These are phyloP conservation scores for Parasteatoda lunata DNA, from an alignment of 2,888 invertebrate genomes.

Conservation along the genomic window DNA sequence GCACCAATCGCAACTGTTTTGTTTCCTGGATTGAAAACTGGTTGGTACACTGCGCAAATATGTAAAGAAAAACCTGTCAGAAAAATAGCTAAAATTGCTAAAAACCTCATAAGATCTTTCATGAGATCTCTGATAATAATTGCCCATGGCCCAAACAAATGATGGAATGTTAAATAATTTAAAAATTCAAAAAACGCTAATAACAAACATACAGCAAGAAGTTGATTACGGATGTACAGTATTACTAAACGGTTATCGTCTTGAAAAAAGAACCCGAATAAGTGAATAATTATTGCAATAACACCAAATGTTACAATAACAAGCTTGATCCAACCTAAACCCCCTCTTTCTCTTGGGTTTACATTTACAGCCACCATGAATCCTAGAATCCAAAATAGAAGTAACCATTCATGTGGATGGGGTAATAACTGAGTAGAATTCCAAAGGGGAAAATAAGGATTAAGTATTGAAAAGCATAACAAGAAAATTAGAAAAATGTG, in stretches of 20 bases:
- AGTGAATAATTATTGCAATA: constrained; percentile 91
- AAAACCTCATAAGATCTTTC: constrained; percentile 78
- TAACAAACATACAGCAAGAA: constrained; percentile 95
- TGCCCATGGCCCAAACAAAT: constrained; percentile 99
- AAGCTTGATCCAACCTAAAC: constrained; percentile 85
- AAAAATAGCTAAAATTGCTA: constrained; percentile 97
- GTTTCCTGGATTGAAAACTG: constrained; percentile 75
- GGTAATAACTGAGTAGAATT: constrained; percentile 81
- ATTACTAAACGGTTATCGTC: constrained; percentile 82
- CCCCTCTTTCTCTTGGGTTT: constrained; percentile 97
- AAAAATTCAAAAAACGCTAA: constrained; percentile 97
- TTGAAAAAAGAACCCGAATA: constrained; percentile 79
- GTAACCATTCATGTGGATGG: constrained; percentile 96
- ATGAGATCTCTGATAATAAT: constrained; percentile 90
- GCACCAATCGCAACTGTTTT: constrained; percentile 69
- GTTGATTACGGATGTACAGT: constrained; percentile 95
- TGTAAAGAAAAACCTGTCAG: constrained; percentile 99
- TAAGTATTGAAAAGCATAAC: constrained; percentile 83
- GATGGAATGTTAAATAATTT: constrained; percentile 98
- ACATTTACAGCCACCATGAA: constrained; percentile 95
- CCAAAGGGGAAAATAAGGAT: constrained; percentile 75
- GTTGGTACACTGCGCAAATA: constrained; percentile 90
- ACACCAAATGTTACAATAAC: constrained; percentile 83
- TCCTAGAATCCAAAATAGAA: constrained; percentile 95
- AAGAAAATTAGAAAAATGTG: constrained; percentile 97